Evolutionary conservation across 2,888 invertebrate species (phyloP).

Genomic region (Crepidodera aurea): DNA sequence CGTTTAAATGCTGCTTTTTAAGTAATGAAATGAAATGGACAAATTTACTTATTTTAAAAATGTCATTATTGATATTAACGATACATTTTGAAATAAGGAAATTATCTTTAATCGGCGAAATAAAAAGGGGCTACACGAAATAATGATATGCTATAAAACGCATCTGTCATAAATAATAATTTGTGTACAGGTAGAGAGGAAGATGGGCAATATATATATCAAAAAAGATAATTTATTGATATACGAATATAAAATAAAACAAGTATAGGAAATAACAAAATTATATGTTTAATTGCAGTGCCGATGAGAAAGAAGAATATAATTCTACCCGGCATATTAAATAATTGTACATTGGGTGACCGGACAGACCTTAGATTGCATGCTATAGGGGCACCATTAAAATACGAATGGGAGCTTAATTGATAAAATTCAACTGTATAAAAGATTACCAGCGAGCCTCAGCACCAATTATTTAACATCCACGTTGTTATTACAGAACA

Average conservation of each 20-base stretch:
- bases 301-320: conserved; percentile 36
- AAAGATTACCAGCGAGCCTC: conserved; percentile 53
- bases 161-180: conserved; percentile 1
- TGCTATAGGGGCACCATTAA: conserved; percentile 51
- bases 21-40: no score
- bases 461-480: conserved; percentile 52
- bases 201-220: conserved; percentile 10
- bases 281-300: conserved; percentile 43
- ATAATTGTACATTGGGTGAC: conserved; percentile 48
- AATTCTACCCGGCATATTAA: conserved; percentile 45
- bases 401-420: conserved; percentile 55
- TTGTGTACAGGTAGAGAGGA: background rate
- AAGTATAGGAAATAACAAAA: conserved; percentile 38
- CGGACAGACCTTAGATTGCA: conserved; percentile 47
- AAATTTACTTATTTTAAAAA: no score
- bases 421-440: conserved; percentile 56
- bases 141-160: background rate
- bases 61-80: no score
- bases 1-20: no score
- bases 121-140: no score
- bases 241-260: conserved; percentile 29
- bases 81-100: no score
- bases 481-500: conserved; percentile 54
- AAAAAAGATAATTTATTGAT: conserved; percentile 35
- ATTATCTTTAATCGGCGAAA: no score